Conservation (phyloP, 2,113 vertebrate species). For the Ploceus nigricollis region DNA sequence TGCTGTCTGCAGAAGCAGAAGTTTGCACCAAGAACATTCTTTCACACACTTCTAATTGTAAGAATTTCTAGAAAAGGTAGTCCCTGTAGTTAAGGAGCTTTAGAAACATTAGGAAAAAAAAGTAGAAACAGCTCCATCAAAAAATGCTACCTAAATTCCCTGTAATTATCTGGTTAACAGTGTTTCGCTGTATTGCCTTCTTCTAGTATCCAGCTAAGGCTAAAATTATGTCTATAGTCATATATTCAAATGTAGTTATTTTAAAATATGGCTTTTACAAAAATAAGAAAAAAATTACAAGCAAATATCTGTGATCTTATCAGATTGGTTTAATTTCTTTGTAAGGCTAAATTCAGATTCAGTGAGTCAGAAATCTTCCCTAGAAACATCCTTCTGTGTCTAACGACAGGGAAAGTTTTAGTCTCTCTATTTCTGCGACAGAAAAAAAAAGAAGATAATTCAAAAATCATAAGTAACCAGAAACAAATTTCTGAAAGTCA, state of each 20-base stretch:
- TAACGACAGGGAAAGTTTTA: not conserved
- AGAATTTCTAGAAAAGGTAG: slow-evolving; percentile 68
- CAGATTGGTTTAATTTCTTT: not conserved
- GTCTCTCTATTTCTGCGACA: not conserved
- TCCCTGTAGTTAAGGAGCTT: slow-evolving; percentile 46
- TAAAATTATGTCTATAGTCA: not conserved
- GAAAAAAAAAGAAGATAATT: not conserved
- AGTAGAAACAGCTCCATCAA: not conserved
- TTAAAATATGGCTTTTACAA: not conserved
- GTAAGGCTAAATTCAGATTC: not conserved
- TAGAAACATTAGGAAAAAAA: not conserved
- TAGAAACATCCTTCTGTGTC: not conserved
- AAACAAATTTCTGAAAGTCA: not conserved
- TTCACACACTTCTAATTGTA: slow-evolving; percentile 75
- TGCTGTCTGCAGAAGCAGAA: slow-evolving; percentile 76
- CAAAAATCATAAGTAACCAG: not conserved
- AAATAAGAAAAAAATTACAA: not conserved
- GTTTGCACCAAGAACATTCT: slow-evolving; percentile 77
- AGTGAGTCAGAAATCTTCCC: not conserved
- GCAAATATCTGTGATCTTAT: not conserved
- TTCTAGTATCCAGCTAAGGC: not conserved
- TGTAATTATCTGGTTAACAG: not conserved
- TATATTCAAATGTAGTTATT: not conserved
- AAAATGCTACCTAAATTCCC: not conserved
- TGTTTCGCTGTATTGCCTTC: not conserved